These are phyloP conservation scores for Eolophus roseicapilla DNA, from an alignment of 2,113 vertebrate species.

Conservation along the genomic window DNA sequence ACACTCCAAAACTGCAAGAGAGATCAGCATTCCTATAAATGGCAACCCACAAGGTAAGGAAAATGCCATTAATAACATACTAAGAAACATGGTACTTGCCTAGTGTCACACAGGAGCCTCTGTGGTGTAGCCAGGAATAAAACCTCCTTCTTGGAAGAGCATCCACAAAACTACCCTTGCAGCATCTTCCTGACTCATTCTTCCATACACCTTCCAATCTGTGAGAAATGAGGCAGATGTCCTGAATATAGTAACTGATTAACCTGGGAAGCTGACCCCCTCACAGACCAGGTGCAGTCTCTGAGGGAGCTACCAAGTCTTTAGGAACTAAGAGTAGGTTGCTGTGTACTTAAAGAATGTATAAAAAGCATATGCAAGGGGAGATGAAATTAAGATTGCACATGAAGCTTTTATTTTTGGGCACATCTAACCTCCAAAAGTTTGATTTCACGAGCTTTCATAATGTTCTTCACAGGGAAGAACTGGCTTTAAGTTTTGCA, in stretches of 20 bases:
- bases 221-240: background rate
- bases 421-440: background rate
- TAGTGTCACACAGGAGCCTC: background rate
- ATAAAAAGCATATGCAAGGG: background rate
- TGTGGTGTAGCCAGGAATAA: background rate
- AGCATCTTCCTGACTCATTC: background rate
- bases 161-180: background rate
- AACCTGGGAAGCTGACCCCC: background rate
- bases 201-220: background rate
- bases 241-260: background rate
- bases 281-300: background rate
- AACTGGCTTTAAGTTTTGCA: background rate
- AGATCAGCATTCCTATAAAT: background rate
- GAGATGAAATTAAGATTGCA: background rate
- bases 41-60: background rate
- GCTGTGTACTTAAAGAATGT: background rate
- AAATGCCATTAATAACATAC: background rate
- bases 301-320: background rate
- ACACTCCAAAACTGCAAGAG: background rate
- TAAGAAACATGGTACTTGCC: background rate
- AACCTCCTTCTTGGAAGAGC: background rate
- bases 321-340: background rate
- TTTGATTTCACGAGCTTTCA: background rate
- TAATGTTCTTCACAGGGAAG: background rate
- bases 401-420: background rate